Conservation (phyloP, 2,888 invertebrate genomes). For the Eilema caniola region DNA sequence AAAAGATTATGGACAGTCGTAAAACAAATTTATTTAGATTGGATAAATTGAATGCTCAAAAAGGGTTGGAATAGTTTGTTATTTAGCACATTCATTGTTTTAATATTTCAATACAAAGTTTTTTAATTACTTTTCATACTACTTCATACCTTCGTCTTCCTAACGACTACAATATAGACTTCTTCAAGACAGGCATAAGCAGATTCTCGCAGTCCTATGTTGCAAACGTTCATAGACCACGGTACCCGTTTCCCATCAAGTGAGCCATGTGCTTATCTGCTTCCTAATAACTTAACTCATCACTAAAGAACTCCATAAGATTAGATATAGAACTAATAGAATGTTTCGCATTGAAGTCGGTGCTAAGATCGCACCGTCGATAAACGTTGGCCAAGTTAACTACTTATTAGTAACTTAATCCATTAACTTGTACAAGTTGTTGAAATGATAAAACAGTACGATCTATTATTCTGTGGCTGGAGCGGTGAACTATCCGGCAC, state of each 20-base stretch:
- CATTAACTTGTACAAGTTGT: slow-evolving; percentile 23
- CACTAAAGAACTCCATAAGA: neutral
- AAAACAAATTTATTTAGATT: too few species aligned
- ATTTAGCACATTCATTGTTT: too few species aligned
- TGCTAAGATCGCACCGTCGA: slow-evolving; percentile 17
- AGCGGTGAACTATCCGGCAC: slow-evolving; percentile 1
- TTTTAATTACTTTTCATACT: too few species aligned
- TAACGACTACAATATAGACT: too few species aligned
- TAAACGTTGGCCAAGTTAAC: slow-evolving; percentile 22
- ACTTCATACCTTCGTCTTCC: too few species aligned
- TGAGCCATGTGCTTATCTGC: neutral
- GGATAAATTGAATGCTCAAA: too few species aligned
- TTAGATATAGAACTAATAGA: neutral
- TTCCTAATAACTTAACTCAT: neutral
- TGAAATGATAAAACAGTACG: slow-evolving; percentile 17
- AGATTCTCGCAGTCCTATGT: too few species aligned
- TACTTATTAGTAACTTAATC: slow-evolving; percentile 25
- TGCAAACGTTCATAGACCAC: neutral
- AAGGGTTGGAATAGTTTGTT: too few species aligned
- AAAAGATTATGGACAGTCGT: too few species aligned
- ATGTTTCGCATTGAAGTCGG: neutral
- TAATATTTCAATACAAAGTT: too few species aligned
- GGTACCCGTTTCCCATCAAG: too few species aligned
- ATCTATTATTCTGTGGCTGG: slow-evolving; percentile 15
- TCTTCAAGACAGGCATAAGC: too few species aligned